Base-by-base conservation (phyloP, 2,888 invertebrate species). In the Leucophenga montana region DNA sequence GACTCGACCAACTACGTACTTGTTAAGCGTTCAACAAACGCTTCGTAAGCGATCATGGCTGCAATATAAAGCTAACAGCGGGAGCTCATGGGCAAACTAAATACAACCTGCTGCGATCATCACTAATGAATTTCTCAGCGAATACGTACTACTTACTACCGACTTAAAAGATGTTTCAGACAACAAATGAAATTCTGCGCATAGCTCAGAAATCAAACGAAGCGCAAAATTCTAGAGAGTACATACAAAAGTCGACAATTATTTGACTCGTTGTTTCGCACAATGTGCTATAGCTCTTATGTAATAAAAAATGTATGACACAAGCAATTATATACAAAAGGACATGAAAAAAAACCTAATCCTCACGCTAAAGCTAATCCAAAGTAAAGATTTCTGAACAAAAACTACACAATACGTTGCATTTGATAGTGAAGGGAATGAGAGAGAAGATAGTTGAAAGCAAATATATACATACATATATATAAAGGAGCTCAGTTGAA, bases 121-220 rank as follows among this genome's bases (percentile, higher is more conserved):
- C 39, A 27, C 27, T 46, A 14, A 46, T 46, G 46, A 13, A 46
- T 46, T 46, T 6, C 27, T 27, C 27, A 27, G 27, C 11, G 11
- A 39, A 39, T 39, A 39, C 11, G 1, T 5, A 27, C 27, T 27
- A 27, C 39, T 39, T 5, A 1, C 39, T 11, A 39, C 8, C 11
- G 11, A 39, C 8, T 39, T 11, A 39, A 39, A 11, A 39, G 3
- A 39, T 11, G 9, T 39, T 39, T 39, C 39, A 39, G 8, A 27
- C 27, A 27, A 46, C 2, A 50, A 13, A 50, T 18, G 50, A 5
- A 1, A 5, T 39, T n/a, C 50, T 50, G 13, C 20, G 3, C 22
- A 39, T 76, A 78, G 78, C 80, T 82, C 77, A 81, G 73, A 77
- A 82, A 84, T 75, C 77, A 83, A 84, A 79, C 80, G 84, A 84